Evolutionary conservation across 1,140 invertebrate species (phyloP).

Genomic region (Drosophila kohkoa): DNA sequence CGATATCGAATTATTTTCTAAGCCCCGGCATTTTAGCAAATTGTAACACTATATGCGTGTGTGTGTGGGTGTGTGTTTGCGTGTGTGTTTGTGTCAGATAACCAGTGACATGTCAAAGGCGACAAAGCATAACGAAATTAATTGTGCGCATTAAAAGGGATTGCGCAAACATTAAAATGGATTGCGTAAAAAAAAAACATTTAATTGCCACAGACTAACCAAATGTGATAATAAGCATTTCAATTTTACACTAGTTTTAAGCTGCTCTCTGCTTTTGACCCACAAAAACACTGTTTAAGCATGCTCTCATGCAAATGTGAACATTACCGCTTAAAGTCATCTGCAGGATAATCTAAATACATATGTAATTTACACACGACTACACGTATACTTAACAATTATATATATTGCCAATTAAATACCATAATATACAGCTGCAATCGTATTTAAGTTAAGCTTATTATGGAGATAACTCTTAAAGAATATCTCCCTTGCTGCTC

Average conservation of each 20-base stretch:
- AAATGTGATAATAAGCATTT: conserved; percentile 71
- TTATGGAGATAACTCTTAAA: too few relatives aligned
- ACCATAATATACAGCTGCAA: too few relatives aligned
- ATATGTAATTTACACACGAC: background rate
- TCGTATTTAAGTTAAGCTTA: background rate
- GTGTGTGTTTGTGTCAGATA: conserved; percentile 22
- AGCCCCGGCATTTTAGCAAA: conserved; percentile 66
- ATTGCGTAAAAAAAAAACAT: conserved; percentile 55
- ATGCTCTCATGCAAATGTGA: background rate
- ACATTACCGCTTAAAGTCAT: conserved; percentile 12
- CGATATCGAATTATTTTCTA: conserved; percentile 58
- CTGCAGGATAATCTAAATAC: background rate
- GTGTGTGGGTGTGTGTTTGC: conserved; percentile 22
- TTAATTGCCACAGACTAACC: conserved; percentile 59
- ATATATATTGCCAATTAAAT: too few relatives aligned
- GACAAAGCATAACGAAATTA: conserved; percentile 77
- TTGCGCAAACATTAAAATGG: conserved; percentile 71
- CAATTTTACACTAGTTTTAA: conserved; percentile 53
- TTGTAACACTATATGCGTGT: conserved; percentile 41
- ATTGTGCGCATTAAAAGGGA: conserved; percentile 76
- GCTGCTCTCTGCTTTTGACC: conserved; percentile 5
- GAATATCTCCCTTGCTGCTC: too few relatives aligned
- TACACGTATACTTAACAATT: background rate
- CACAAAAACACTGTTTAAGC: background rate
- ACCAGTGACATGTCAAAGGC: conserved; percentile 63